Percentiles rank a stretch among this genome's conserved stretches.
Evolutionary conservation across 2,113 vertebrate species (phyloP).

Genomic region (Callospermophilus lateralis): DNA sequence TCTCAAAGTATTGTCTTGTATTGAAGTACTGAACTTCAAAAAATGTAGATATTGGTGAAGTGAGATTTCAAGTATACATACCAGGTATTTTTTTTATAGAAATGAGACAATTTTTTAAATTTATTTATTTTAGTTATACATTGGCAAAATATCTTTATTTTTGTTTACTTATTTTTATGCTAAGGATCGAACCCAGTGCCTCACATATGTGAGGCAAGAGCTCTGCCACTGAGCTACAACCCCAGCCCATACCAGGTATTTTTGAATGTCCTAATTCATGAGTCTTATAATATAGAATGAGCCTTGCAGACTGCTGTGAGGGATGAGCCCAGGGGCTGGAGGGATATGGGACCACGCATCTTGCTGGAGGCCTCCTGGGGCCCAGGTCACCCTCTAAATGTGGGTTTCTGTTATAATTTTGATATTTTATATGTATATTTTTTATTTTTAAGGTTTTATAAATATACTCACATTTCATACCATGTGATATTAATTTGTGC

Average conservation of each 20-base stretch:
- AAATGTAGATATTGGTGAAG: neutral
- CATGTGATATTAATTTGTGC: neutral
- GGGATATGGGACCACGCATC: fast-evolving
- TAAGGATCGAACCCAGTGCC: too few species aligned
- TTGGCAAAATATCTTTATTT: too few species aligned
- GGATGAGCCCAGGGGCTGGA: neutral
- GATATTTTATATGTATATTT: neutral
- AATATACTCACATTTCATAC: neutral
- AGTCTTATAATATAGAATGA: neutral
- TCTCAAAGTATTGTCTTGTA: neutral
- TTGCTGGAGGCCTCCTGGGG: neutral
- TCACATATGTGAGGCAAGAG: too few species aligned
- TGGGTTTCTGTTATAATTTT: fast-evolving
- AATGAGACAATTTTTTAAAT: too few species aligned
- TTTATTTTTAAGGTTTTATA: neutral
- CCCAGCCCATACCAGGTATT: neutral
- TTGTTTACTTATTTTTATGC: too few species aligned
- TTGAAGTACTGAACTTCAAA: neutral
- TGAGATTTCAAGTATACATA: neutral
- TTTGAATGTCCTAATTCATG: neutral
- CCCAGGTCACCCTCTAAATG: neutral
- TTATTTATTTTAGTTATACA: too few species aligned
- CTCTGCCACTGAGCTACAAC: too few species aligned
- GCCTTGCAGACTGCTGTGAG: neutral
- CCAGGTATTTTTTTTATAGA: neutral